Base-by-base conservation (phyloP, 2,113 vertebrate species). In the Corythaeola cristata region DNA sequence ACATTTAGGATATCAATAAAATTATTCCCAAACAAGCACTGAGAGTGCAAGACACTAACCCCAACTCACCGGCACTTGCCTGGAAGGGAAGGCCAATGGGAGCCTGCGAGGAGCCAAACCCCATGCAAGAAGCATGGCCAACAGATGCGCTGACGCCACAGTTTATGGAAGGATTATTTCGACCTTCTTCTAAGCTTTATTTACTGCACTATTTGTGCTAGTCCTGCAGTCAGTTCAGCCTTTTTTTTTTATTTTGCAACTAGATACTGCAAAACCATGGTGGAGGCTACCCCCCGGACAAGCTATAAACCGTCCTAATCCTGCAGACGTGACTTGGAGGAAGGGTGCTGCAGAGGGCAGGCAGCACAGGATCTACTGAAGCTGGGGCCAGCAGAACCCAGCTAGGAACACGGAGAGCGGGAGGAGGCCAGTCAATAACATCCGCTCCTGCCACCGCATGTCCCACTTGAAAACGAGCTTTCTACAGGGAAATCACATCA, bases 391-490 rank as follows among this genome's bases (percentile, higher is more conserved):
- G 73, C 39, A 20, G 7, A 67, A 52, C 59, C 44, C 53, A 52
- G 33, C 24, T 18, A 88, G 33, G 15, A 72, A 52, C 19, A 63
- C 0, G 0, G 68, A 76, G 35, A 49, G 49, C 1, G 1, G 37
- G 64, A 69, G 55, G 39, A 90, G 39, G 28, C 49, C 74, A 74
- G 37, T 63, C 55, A 49, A 0, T 50, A 73, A 39, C n/a, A 69
- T 16, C 19, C 1, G 4, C 22, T 77, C 53, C 84, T 10, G 11
- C 78, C 39, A 41, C 30, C 1, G 0, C 59, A 37, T 0, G 0
- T 9, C 23, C 37, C 30, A 47, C 32, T n/a, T 67, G 52, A 85
- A 88, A 81, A 81, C 15, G 12, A 85, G 44, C 49, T 53, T 68
- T 60, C 66, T 47, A 19, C 8, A 10, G 0, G 12, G 39, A 44